Evolutionary conservation across 2,113 vertebrate species (phyloP).

Genomic region (Laticauda colubrina): DNA sequence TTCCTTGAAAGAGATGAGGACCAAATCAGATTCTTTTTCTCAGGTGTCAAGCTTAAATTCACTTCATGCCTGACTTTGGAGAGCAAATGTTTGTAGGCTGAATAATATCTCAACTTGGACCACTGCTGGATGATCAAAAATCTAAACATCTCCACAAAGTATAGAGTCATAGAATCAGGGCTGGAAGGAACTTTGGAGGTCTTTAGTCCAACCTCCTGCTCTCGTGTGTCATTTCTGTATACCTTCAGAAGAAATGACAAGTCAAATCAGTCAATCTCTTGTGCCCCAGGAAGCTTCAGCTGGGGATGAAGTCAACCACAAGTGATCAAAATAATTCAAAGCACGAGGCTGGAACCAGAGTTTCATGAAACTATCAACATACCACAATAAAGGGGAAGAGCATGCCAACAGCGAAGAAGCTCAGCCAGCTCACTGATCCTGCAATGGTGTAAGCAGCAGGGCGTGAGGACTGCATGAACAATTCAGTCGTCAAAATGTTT

Average conservation of each 20-base stretch:
- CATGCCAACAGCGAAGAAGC: slow-evolving; percentile 87
- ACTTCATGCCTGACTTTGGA: not conserved
- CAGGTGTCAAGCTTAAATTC: not conserved
- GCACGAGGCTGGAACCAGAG: not conserved
- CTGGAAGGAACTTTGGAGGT: not conserved
- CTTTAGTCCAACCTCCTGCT: not conserved
- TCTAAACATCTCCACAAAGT: not conserved
- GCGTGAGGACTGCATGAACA: slow-evolving; percentile 85
- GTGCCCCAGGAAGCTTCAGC: not conserved
- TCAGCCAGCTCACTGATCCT: slow-evolving; percentile 84
- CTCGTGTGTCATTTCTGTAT: no score
- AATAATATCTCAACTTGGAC: not conserved
- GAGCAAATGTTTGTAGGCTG: not conserved
- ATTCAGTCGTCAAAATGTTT: slow-evolving; percentile 74
- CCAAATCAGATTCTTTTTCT: not conserved
- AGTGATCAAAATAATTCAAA: not conserved
- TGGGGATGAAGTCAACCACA: not conserved
- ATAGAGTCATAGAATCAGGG: not conserved
- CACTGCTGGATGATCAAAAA: not conserved
- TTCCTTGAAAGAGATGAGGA: not conserved
- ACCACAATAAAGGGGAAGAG: slow-evolving; percentile 90
- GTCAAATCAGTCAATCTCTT: no score
- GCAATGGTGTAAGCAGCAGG: slow-evolving; percentile 82
- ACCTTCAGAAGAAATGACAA: no score
- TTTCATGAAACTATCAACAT: not conserved